These are phyloP conservation scores for Hippocampus mohnikei DNA, from an alignment of 2,113 vertebrate species.

Conservation along the genomic window DNA sequence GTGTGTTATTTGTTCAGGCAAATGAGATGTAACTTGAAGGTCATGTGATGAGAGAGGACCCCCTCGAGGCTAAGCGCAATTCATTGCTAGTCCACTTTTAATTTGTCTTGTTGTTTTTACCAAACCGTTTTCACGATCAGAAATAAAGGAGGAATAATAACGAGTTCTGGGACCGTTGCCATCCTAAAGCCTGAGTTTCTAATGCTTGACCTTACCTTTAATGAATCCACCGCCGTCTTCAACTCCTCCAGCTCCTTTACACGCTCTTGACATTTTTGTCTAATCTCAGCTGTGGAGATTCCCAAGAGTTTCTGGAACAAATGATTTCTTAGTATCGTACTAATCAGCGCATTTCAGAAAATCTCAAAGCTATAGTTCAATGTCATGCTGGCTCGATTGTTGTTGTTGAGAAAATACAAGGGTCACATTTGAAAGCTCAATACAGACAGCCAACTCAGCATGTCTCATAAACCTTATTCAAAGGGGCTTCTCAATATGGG, in stretches of 20 bases:
- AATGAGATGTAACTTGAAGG: not conserved
- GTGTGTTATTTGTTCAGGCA: not conserved
- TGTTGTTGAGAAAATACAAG: constrained; percentile 5
- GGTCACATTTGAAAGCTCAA: constrained; percentile 21
- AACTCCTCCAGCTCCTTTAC: constrained; percentile 78
- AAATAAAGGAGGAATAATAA: not conserved
- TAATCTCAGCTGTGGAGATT: constrained; percentile 75
- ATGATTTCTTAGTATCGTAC: constrained; percentile 3
- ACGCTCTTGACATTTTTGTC: constrained; percentile 76
- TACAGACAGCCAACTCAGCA: constrained; percentile 37
- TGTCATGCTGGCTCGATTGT: constrained; percentile 1
- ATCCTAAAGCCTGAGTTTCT: not conserved
- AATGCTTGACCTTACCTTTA: constrained; percentile 60
- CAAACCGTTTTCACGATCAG: not conserved
- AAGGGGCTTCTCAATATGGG: constrained; percentile 51
- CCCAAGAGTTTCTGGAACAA: constrained; percentile 74
- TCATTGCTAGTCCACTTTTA: not conserved
- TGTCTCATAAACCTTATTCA: constrained; percentile 41
- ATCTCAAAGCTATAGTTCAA: not conserved
- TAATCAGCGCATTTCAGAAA: not conserved
- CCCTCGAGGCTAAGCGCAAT: not conserved
- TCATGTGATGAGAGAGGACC: not conserved
- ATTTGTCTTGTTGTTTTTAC: not conserved
- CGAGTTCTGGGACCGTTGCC: not conserved
- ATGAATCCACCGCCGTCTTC: constrained; percentile 74